phyloP scores from a whole-genome alignment of 2,113 vertebrate genomes.

The Sinocyclocheilus rhinocerous region DNA sequence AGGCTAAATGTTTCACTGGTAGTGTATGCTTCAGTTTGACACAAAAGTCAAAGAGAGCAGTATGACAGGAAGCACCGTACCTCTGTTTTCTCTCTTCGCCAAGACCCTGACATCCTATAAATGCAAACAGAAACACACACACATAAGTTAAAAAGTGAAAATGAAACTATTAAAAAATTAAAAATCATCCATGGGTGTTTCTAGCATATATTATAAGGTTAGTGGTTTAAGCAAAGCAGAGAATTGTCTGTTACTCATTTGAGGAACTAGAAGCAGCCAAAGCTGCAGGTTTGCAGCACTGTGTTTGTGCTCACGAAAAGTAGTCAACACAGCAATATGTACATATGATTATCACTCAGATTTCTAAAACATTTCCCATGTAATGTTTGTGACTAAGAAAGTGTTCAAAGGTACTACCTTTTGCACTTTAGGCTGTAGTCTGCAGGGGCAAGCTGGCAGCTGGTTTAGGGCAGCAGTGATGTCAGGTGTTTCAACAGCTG shows the following conservation, averaged over 20 bases:
- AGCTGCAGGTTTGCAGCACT: background rate
- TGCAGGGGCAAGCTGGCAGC: slow-evolving; percentile 92
- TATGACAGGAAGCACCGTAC: slow-evolving; percentile 69
- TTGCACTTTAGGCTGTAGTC: slow-evolving; percentile 89
- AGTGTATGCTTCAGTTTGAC: background rate
- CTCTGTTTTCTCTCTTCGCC: slow-evolving; percentile 87
- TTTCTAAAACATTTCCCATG: background rate
- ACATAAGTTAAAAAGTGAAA: background rate
- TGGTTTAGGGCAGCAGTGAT: slow-evolving; percentile 89
- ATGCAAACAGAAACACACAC: slow-evolving; percentile 40
- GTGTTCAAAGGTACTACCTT: slow-evolving; percentile 78
- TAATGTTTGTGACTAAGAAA: background rate
- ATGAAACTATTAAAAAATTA: background rate
- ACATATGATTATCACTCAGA: background rate
- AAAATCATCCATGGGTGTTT: background rate
- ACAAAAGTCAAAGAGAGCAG: background rate
- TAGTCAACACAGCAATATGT: background rate
- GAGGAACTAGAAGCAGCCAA: background rate
- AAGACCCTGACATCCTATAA: slow-evolving; percentile 86
- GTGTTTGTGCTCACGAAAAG: background rate
- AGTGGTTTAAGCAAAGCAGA: background rate
- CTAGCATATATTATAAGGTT: background rate
- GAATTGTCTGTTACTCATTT: background rate
- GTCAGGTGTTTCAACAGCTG: slow-evolving; percentile 89
- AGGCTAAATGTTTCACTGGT: background rate